Evolutionary conservation across 2,888 invertebrate genomes (phyloP).

Genomic region (Boloria selene): DNA sequence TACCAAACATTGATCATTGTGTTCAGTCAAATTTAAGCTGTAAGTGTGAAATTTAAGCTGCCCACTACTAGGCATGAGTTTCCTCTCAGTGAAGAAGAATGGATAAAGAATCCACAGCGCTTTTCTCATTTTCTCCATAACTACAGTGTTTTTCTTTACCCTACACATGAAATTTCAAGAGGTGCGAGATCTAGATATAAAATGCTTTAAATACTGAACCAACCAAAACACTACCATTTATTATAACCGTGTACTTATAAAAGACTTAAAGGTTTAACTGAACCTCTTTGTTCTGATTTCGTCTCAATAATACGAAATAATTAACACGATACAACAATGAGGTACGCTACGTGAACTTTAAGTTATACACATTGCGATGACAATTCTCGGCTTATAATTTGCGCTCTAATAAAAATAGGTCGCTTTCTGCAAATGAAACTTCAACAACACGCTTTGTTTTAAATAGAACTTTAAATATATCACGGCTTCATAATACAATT

Average conservation of each 20-base stretch:
- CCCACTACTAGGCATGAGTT: too few species aligned
- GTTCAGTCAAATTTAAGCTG: too few species aligned
- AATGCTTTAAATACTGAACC: neutral
- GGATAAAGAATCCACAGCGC: too few species aligned
- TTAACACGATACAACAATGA: slow-evolving; percentile 26
- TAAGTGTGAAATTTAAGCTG: neutral
- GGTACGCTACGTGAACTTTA: slow-evolving; percentile 17
- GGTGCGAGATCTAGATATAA: too few species aligned
- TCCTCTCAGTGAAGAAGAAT: too few species aligned
- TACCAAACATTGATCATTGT: too few species aligned
- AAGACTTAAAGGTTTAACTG: neutral
- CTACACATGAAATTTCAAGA: too few species aligned
- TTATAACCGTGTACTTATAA: neutral
- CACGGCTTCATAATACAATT: neutral
- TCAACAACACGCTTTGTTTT: slow-evolving; percentile 20
- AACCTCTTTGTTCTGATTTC: slow-evolving; percentile 19
- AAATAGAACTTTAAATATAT: slow-evolving; percentile 5
- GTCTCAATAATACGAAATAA: slow-evolving; percentile 22
- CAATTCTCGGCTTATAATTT: slow-evolving; percentile 15
- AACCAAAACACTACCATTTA: neutral
- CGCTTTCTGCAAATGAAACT: slow-evolving; percentile 23
- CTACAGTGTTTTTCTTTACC: too few species aligned
- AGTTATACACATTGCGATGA: slow-evolving; percentile 17
- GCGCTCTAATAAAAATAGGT: slow-evolving; percentile 28
- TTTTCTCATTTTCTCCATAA: too few species aligned